phyloP scores from a whole-genome alignment of 2,888 invertebrate species.

The Brenthis daphne region DNA sequence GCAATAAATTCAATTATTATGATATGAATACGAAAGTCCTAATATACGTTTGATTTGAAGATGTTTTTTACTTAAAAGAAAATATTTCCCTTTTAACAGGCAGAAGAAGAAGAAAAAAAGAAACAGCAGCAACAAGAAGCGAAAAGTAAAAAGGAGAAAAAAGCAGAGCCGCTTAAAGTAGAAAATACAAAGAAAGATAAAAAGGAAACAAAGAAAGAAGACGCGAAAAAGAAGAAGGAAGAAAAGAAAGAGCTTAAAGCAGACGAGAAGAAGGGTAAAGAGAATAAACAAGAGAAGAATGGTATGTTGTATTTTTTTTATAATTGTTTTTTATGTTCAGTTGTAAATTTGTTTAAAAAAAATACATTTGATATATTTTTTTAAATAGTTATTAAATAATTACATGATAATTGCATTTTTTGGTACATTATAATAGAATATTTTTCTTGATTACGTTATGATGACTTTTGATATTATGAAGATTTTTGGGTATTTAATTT shows the following conservation, averaged over 20 bases:
- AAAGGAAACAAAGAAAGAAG: conserved; percentile 49
- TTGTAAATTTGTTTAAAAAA: too few species aligned
- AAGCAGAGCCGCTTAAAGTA: conserved; percentile 46
- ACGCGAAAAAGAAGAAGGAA: conserved; percentile 52
- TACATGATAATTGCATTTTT: too few species aligned
- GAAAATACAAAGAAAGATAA: conserved; percentile 49
- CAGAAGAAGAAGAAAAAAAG: conserved; percentile 44
- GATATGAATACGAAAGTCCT: too few species aligned
- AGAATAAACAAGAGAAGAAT: conserved; percentile 62
- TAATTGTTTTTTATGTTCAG: not conserved
- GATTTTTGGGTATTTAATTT: not conserved
- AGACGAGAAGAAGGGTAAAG: conserved; percentile 50
- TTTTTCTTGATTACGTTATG: not conserved
- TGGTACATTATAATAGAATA: not conserved
- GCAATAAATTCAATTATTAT: too few species aligned
- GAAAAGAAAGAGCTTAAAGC: conserved; percentile 50
- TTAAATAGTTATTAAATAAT: not conserved
- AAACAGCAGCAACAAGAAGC: conserved; percentile 43
- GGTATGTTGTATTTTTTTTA: conserved; percentile 47
- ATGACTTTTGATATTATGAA: not conserved
- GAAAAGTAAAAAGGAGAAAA: conserved; percentile 46
- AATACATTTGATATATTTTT: too few species aligned
- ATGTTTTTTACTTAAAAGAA: not conserved
- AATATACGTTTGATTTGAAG: too few species aligned
- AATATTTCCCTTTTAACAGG: conserved; percentile 33